A percentile compares a stretch with the other conserved stretches of the same genome.
Evolutionary conservation across 2,113 vertebrate species (phyloP).

Genomic region (Mixornis gularis): DNA sequence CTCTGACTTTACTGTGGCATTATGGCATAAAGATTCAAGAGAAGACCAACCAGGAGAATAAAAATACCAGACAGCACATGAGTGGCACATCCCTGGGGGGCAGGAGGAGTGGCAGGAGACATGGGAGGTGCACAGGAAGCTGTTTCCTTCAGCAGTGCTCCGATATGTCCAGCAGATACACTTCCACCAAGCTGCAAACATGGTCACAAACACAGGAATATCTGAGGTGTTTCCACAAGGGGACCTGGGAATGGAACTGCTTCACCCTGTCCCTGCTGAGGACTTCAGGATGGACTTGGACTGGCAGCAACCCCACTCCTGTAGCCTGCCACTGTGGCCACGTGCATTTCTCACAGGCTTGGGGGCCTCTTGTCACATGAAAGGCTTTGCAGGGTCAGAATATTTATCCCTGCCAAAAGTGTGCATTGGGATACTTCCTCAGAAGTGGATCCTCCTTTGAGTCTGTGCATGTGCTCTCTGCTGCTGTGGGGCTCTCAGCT

Average conservation of each 20-base stretch:
- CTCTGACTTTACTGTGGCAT: not conserved
- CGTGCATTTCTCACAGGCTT: accelerated
- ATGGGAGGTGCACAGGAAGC: not conserved
- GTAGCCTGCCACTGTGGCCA: not conserved
- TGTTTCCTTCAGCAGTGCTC: not conserved
- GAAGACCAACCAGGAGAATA: not conserved
- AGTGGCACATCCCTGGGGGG: not conserved
- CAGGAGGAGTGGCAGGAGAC: not conserved
- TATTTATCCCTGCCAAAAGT: not conserved
- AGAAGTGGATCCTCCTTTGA: not conserved
- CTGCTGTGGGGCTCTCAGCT: not conserved
- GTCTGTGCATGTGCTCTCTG: not conserved
- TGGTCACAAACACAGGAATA: not conserved
- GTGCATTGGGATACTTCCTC: not conserved
- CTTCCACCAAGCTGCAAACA: not conserved
- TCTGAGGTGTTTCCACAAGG: not conserved
- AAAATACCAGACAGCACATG: not conserved
- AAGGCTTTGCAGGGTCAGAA: not conserved
- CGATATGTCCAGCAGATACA: not conserved
- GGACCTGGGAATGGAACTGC: not conserved
- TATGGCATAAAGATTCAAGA: not conserved
- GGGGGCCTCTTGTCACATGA: not conserved
- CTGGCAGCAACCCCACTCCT: not conserved
- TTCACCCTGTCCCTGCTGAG: not conserved
- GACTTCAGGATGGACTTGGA: not conserved